A percentile compares a stretch with the other conserved stretches of the same genome.
Evolutionary conservation across 2,113 vertebrate species (phyloP).

Genomic region (Gila orcuttii): DNA sequence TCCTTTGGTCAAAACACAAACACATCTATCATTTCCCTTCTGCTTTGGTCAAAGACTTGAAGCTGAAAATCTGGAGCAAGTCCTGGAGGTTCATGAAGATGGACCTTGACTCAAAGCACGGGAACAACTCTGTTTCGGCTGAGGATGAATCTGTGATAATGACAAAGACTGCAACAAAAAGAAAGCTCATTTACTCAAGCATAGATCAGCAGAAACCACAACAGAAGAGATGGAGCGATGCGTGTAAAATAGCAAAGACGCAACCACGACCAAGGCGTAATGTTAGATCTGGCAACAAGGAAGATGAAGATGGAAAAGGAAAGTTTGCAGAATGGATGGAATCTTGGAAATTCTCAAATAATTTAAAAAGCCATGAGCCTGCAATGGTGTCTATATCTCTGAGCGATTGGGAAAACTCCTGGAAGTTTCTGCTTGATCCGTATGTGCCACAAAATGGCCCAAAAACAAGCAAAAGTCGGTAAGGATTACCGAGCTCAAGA

Average conservation of each 20-base stretch:
- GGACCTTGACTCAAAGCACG: not conserved
- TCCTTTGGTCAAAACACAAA: constrained; percentile 52
- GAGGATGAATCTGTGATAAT: constrained; percentile 49
- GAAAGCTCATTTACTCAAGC: constrained; percentile 36
- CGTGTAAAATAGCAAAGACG: constrained; percentile 63
- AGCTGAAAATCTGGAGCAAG: constrained; percentile 54
- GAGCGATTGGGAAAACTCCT: constrained; percentile 64
- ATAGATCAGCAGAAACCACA: constrained; percentile 52
- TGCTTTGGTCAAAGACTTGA: constrained; percentile 31
- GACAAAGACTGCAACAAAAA: constrained; percentile 22
- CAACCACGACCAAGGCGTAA: constrained; percentile 60
- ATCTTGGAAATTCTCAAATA: constrained; percentile 63
- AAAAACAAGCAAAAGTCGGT: constrained; percentile 30
- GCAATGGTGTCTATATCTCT: constrained; percentile 22
- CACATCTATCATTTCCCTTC: constrained; percentile 19
- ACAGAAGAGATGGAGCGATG: constrained; percentile 57
- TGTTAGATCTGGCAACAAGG: not conserved
- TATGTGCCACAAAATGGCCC: constrained; percentile 36
- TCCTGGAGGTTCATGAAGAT: constrained; percentile 57
- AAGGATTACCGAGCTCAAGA: not conserved
- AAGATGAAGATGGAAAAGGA: constrained; percentile 29
- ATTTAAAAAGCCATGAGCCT: constrained; percentile 35
- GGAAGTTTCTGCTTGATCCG: constrained; percentile 64
- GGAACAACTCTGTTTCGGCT: not conserved
- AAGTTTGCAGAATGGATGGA: constrained; percentile 62